phyloP scores from a whole-genome alignment of 2,113 vertebrate genomes.

The Lethenteron camtschaticum region DNA sequence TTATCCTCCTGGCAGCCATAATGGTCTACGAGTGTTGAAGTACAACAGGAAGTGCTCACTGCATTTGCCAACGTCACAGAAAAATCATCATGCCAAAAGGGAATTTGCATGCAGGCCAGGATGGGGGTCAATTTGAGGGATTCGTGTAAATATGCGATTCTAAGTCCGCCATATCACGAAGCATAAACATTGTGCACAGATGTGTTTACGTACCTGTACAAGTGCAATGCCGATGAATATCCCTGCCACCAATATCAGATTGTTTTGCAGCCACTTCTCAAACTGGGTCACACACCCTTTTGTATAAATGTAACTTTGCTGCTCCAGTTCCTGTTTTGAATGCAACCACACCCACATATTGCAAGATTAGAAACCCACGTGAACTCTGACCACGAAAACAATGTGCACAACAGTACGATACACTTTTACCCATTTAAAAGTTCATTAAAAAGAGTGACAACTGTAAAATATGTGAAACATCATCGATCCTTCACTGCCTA shows the following conservation, averaged over 20 bases:
- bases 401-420: neutral
- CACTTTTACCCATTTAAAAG: neutral
- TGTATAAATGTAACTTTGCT: conserved; percentile 49
- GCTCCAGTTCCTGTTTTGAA: conserved; percentile 33
- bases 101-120: no score
- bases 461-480: neutral
- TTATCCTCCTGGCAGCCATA: no score
- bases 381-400: neutral
- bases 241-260: conserved; percentile 51
- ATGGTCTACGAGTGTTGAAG: no score
- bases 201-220: conserved; percentile 33
- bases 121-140: no score
- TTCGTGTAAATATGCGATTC: neutral
- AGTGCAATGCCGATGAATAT: conserved; percentile 56
- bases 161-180: neutral
- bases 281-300: conserved; percentile 74
- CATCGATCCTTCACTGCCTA: neutral
- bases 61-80: no score
- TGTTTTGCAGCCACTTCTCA: conserved; percentile 73
- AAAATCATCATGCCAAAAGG: no score
- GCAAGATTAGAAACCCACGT: neutral
- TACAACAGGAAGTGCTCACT: no score
- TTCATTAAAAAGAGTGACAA: neutral
- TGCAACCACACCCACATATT: conserved; percentile 3
- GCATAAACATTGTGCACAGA: neutral